These are phyloP conservation scores for Furcifer pardalis DNA, from an alignment of 2,797 vertebrate genomes.

Conservation along the genomic window DNA sequence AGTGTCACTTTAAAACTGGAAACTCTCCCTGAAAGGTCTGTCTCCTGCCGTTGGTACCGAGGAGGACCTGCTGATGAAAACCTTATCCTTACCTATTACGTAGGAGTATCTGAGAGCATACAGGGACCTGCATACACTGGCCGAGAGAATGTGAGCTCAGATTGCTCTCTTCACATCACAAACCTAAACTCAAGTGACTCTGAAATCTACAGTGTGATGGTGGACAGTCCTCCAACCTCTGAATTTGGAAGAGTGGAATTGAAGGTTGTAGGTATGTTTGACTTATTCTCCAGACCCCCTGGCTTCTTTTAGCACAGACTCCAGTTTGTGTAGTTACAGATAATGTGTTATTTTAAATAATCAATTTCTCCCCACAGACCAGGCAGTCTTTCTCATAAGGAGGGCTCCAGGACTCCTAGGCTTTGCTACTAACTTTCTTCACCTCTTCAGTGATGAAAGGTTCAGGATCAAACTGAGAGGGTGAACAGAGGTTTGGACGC, in stretches of 20 bases:
- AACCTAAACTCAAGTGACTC: background rate
- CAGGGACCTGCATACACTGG: background rate
- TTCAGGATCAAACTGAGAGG: no score
- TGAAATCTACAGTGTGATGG: background rate
- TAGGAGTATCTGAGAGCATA: background rate
- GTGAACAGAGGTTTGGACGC: no score
- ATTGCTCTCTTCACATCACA: background rate
- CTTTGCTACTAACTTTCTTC: no score
- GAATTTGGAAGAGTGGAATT: accelerated
- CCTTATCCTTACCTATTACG: background rate
- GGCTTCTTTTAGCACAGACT: background rate
- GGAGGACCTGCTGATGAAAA: background rate
- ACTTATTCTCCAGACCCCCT: no score
- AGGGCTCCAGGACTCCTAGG: no score
- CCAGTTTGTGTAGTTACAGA: no score
- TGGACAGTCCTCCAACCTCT: accelerated
- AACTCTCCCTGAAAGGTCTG: accelerated
- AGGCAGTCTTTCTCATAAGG: no score
- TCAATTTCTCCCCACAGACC: no score
- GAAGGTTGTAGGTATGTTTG: background rate
- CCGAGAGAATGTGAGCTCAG: background rate
- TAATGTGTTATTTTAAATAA: no score
- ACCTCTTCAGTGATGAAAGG: no score
- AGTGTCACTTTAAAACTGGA: background rate
- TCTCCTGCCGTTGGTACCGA: background rate